Evolutionary conservation across 2,113 vertebrate genomes (phyloP).

Genomic region (Syngnathoides biaculeatus): DNA sequence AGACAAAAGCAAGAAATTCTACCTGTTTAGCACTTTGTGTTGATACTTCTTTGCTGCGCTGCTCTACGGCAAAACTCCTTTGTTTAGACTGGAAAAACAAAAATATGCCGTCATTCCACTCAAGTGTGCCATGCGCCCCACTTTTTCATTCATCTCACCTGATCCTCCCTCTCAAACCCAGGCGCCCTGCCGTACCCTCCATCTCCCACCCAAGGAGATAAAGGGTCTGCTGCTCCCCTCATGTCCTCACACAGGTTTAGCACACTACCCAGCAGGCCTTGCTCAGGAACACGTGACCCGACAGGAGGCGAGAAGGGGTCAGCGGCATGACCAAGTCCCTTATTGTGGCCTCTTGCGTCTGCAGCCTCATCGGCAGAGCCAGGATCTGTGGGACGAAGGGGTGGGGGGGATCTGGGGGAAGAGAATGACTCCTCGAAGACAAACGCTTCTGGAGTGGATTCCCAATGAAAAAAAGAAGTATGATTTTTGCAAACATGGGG

Average conservation of each 20-base stretch:
- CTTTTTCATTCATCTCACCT: constrained; percentile 68
- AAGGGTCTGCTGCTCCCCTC: constrained; percentile 71
- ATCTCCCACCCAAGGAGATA: constrained; percentile 75
- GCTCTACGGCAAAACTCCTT: constrained; percentile 86
- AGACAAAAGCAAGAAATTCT: neutral
- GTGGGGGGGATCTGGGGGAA: constrained; percentile 82
- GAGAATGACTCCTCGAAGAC: constrained; percentile 80
- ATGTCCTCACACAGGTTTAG: constrained; percentile 65
- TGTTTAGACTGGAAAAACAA: constrained; percentile 80
- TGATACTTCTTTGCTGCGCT: constrained; percentile 82
- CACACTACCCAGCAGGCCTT: constrained; percentile 68
- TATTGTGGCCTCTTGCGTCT: constrained; percentile 31
- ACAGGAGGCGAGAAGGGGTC: constrained; percentile 75
- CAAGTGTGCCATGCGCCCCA: neutral
- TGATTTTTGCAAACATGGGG: neutral
- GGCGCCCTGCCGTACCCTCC: constrained; percentile 91
- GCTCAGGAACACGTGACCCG: constrained; percentile 74
- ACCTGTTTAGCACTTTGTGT: constrained; percentile 90
- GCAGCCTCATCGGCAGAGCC: constrained; percentile 42
- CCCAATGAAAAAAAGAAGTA: neutral
- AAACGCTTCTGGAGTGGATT: constrained; percentile 72
- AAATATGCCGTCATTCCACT: neutral
- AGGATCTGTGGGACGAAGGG: constrained; percentile 69
- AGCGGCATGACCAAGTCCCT: constrained; percentile 54
- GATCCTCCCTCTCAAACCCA: constrained; percentile 95